A percentile compares a stretch with the other conserved stretches of the same genome.
Evolutionary conservation across 2,113 vertebrate species (phyloP).

Genomic region (Quiscalus mexicanus): DNA sequence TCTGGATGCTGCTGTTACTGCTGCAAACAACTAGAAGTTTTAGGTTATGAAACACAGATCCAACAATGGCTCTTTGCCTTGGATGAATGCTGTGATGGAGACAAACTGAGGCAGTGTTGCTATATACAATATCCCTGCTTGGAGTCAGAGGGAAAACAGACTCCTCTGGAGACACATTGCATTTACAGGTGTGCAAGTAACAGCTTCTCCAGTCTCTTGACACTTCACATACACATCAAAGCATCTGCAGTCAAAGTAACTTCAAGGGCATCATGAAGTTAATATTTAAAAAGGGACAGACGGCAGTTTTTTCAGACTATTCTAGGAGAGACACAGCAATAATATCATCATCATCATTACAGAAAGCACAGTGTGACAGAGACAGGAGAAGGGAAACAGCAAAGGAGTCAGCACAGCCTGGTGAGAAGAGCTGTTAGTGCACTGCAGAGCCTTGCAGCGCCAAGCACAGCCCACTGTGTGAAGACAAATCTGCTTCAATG

Average conservation of each 20-base stretch:
- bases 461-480: neutral
- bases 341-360: neutral
- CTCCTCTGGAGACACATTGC: neutral
- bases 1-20: rapidly evolving
- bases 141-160: neutral
- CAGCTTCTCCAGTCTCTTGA: neutral
- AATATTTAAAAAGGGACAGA: constrained; percentile 51
- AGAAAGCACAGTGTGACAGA: neutral
- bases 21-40: neutral
- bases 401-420: constrained; percentile 15
- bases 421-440: neutral
- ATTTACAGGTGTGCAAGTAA: neutral
- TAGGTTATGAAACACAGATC: neutral
- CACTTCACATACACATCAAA: neutral
- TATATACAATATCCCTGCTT: neutral
- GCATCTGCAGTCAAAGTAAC: neutral
- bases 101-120: neutral
- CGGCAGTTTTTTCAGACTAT: constrained; percentile 3
- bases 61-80: neutral
- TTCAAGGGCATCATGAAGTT: constrained; percentile 17
- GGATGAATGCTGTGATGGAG: neutral
- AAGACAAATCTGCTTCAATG: neutral
- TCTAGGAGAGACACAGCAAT: constrained; percentile 2
- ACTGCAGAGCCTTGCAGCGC: neutral
- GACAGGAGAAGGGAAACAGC: neutral